A percentile compares a stretch with the other conserved stretches of the same genome.
Conservation (phyloP, 2,797 vertebrate species). For the Chrysolophus pictus region DNA sequence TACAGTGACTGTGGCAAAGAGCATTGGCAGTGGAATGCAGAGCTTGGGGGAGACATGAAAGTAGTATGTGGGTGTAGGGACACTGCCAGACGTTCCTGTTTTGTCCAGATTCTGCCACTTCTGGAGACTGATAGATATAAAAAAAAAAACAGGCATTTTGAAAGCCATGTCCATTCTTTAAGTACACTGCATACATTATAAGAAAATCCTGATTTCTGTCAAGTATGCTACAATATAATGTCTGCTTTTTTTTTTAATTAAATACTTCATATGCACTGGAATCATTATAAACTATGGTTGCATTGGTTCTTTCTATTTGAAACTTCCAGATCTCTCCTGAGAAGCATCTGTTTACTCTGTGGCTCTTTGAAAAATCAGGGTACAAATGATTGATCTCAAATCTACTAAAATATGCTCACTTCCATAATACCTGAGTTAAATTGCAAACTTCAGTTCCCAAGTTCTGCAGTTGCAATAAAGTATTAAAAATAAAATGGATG, state of each 20-base stretch:
- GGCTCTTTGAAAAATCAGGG: not conserved
- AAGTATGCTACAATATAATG: not conserved
- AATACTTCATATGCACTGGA: not conserved
- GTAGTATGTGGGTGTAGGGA: not conserved
- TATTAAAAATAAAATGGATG: not conserved
- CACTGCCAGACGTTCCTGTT: not conserved
- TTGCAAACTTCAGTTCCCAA: not conserved
- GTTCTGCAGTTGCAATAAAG: not conserved
- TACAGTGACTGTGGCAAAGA: not conserved
- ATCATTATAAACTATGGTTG: not conserved
- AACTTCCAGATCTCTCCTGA: not conserved
- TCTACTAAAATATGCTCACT: not conserved
- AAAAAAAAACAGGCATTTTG: not conserved
- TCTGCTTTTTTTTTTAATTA: not conserved
- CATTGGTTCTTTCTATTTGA: not conserved
- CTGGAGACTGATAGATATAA: not conserved
- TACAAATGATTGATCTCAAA: not conserved
- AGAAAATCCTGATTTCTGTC: not conserved
- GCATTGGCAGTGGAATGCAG: not conserved
- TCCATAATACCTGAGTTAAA: not conserved
- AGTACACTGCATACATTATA: not conserved
- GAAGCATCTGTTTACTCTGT: not conserved
- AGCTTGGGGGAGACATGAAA: not conserved
- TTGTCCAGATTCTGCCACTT: not conserved
- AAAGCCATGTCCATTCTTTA: not conserved